Conservation (phyloP, 2,888 invertebrate genomes). For the Aromia moschata region DNA sequence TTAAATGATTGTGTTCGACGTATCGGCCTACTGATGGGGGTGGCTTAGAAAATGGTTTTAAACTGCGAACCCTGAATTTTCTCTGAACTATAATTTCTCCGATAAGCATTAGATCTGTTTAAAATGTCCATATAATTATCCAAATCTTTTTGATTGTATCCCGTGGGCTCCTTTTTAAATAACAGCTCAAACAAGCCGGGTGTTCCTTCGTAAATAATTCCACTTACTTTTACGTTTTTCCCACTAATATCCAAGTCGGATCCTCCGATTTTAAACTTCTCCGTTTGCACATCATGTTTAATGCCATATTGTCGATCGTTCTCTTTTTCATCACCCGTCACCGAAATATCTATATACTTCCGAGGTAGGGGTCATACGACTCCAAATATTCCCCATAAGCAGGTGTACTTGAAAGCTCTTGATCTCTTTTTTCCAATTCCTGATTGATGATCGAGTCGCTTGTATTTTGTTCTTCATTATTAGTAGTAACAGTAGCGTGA, state of each 20-base stretch:
- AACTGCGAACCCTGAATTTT: background rate
- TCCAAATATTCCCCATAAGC: background rate
- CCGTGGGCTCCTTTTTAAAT: slow-evolving; percentile 13
- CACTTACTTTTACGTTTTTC: background rate
- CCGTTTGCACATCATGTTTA: background rate
- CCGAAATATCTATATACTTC: background rate
- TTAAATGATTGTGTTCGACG: background rate
- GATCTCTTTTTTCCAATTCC: too few relatives aligned
- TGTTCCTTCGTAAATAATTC: slow-evolving; percentile 6
- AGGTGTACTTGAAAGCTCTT: background rate
- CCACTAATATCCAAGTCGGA: slow-evolving; percentile 1
- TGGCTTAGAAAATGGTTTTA: background rate
- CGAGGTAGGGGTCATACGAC: background rate
- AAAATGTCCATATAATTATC: slow-evolving; percentile 21
- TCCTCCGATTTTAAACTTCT: background rate
- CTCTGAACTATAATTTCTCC: background rate
- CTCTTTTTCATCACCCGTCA: background rate
- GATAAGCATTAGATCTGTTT: background rate
- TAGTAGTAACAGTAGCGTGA: background rate
- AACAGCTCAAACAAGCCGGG: slow-evolving; percentile 19
- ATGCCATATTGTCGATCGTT: background rate
- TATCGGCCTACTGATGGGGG: background rate
- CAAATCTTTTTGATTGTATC: background rate
- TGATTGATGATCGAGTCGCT: background rate
- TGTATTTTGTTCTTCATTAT: background rate